These are phyloP conservation scores for Cephonodes hylas DNA, from an alignment of 2,888 invertebrate species.

Conservation along the genomic window DNA sequence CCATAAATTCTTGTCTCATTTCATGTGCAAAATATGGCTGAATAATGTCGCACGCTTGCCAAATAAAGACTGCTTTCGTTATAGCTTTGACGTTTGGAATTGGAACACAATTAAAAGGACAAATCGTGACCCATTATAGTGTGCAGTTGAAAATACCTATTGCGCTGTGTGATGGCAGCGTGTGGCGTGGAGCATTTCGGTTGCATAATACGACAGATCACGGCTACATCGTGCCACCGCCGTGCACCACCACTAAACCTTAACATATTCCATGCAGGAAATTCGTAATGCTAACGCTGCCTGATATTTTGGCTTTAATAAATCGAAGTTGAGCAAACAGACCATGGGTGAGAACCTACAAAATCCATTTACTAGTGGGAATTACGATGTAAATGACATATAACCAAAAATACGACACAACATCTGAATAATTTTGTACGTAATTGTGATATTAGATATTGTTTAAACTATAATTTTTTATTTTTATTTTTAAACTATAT, in stretches of 20 bases:
- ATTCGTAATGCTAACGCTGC: neutral
- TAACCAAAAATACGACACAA: too few relatives aligned
- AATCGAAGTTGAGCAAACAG: neutral
- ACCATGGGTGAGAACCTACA: neutral
- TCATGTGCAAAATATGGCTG: neutral
- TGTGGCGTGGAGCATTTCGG: constrained; percentile 40
- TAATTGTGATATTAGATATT: too few relatives aligned
- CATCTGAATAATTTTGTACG: too few relatives aligned
- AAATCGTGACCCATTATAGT: constrained; percentile 52
- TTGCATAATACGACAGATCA: constrained; percentile 49
- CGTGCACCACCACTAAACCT: neutral
- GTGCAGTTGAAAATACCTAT: constrained; percentile 36
- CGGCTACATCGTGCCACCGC: constrained; percentile 20
- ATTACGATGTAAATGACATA: too few relatives aligned
- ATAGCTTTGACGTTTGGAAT: constrained; percentile 39
- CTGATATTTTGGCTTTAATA: neutral
- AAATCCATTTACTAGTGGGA: neutral
- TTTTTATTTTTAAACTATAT: too few relatives aligned
- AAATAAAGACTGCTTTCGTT: constrained; percentile 22
- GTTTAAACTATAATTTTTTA: too few relatives aligned
- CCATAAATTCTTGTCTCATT: neutral
- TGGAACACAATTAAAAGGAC: constrained; percentile 54
- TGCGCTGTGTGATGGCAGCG: constrained; percentile 36
- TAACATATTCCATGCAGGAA: constrained; percentile 1
- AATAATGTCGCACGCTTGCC: neutral